Evolutionary conservation across 2,888 invertebrate species (phyloP), one percentile per base, ranked within the genome.

Genomic region (Rotaria socialis): DNA sequence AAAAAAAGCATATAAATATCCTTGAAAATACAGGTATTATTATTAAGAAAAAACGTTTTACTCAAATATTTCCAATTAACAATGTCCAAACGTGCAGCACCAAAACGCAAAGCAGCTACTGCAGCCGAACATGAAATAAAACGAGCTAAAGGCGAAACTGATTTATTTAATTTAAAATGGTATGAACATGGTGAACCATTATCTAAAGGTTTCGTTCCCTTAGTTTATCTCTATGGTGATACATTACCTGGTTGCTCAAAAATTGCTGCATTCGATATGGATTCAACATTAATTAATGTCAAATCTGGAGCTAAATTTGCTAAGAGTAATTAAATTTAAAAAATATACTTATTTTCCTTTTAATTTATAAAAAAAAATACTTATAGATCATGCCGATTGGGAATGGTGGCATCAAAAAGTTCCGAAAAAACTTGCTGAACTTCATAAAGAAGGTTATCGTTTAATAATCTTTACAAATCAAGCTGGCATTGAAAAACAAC

Each of bases 391-490:
- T 16, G 88, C 87, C 43, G 91, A 91, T 87, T 91, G 91, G 91
- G 89, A 88, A 87, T 90, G 89, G 88, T 89, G 90, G 89, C 89
- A 89, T 87, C 88, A 89, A 1, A 88, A 89, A 85, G 90, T 91
- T 19, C 90, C 90, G 16, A 88, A 88, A 50, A 90, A 89, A 87
- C 87, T 91, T 80, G 89, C 88, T 84, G 87, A 89, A 56, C 88
- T 90, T n/a, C 58, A 90, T 84, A 87, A 89, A 56, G 89, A 85
- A 24, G 84, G 90, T 1, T 90, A 89, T 87, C 88, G 90, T 27
- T 88, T 91, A 52, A 89, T 90, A 8, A 90, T 91, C 87, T 89
- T 90, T 88, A 90, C 91, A 16, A 91, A 91, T 86, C 91, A 91
- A 88, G 90, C 90, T 35, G 90, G 90, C 55, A 89, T 90, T 80